Percentiles rank a stretch among this genome's conserved stretches.
phyloP scores from a whole-genome alignment of 2,797 vertebrate genomes.

The Poeciliopsis infans region DNA sequence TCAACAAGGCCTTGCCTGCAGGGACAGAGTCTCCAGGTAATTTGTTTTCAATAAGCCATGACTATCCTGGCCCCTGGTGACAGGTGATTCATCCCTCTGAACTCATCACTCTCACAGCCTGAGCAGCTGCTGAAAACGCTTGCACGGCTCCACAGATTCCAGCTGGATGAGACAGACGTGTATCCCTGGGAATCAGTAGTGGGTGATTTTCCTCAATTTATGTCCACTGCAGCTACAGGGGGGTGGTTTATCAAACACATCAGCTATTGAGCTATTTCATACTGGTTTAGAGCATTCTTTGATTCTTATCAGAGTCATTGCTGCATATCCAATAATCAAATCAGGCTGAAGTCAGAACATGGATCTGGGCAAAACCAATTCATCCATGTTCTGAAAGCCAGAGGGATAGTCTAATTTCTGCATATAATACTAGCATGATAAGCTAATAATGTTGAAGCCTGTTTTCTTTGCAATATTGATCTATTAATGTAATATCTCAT shows the following conservation, averaged over 20 bases:
- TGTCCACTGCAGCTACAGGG: not conserved
- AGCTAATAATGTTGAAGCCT: not conserved
- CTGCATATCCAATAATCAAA: not conserved
- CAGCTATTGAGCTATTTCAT: not conserved
- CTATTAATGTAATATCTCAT: not conserved
- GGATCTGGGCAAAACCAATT: not conserved
- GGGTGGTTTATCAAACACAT: constrained; percentile 1
- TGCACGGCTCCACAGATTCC: constrained; percentile 30
- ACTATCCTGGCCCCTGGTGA: constrained; percentile 34
- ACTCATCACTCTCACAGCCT: constrained; percentile 30
- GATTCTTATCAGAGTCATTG: not conserved
- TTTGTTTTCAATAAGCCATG: constrained; percentile 61
- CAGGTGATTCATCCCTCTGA: constrained; percentile 49
- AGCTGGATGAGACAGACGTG: constrained; percentile 28
- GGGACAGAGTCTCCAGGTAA: constrained; percentile 50
- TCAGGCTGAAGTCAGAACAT: not conserved
- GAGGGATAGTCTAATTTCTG: not conserved
- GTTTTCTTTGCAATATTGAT: not conserved
- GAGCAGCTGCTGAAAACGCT: constrained; percentile 34
- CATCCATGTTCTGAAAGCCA: not conserved
- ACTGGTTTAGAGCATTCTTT: not conserved
- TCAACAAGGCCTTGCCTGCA: constrained; percentile 39
- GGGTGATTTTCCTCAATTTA: constrained; percentile 17
- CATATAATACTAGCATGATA: not conserved
- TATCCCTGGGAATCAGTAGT: constrained; percentile 14